Evolutionary conservation across 2,113 vertebrate genomes (phyloP).

Genomic region (Campylomormyrus tamandua): DNA sequence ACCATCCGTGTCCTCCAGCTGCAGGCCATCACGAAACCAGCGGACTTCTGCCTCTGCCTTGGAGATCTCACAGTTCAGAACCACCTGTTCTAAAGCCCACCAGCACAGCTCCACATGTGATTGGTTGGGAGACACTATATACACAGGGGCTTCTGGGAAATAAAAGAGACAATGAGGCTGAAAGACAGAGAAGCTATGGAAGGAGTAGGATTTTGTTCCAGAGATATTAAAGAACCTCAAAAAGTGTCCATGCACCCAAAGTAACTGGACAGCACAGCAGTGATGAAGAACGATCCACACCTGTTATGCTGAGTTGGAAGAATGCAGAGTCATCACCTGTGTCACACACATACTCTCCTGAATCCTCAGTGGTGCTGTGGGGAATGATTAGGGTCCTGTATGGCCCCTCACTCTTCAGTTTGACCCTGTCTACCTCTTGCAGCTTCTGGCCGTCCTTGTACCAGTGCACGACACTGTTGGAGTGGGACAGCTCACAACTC

Average conservation of each 20-base stretch:
- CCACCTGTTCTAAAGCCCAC: conserved; percentile 56
- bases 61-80: conserved; percentile 76
- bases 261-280: too few species aligned
- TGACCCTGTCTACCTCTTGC: conserved; percentile 44
- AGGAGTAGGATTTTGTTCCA: background rate
- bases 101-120: conserved; percentile 50
- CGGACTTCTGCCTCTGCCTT: conserved; percentile 37
- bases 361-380: conserved; percentile 45
- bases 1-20: conserved; percentile 56
- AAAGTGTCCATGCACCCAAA: background rate
- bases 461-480: conserved; percentile 57
- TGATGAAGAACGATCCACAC: conserved; percentile 41
- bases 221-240: background rate
- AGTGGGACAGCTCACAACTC: conserved; percentile 74
- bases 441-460: conserved; percentile 73
- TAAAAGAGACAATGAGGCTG: background rate
- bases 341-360: conserved; percentile 79
- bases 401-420: conserved; percentile 61
- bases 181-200: background rate
- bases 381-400: conserved; percentile 61
- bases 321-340: conserved; percentile 73
- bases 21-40: conserved; percentile 77
- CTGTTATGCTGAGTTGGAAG: conserved; percentile 72
- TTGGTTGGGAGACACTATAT: conserved; percentile 61
- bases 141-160: conserved; percentile 64